phyloP scores from a whole-genome alignment of 64 coral and sea anemone species.

The Pocillopora verrucosa region DNA sequence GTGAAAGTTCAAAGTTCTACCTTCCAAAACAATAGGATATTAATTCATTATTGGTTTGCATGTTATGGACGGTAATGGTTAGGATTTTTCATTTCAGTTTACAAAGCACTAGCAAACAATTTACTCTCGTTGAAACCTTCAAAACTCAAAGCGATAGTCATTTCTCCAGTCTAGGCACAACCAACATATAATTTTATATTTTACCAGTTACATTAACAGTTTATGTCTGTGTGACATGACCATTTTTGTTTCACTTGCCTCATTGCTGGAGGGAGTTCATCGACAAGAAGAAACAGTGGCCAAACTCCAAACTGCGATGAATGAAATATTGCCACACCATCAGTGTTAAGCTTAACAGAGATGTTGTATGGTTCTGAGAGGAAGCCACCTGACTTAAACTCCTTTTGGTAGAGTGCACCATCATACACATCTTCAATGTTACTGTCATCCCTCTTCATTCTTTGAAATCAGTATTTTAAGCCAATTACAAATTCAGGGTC shows the following conservation, averaged over 20 bases:
- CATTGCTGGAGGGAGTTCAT: constrained; percentile 34
- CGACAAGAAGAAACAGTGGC: constrained; percentile 63
- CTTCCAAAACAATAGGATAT: too few species aligned
- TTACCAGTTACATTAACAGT: too few species aligned
- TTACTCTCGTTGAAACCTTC: too few species aligned
- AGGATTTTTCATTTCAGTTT: too few species aligned
- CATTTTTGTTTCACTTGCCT: not conserved
- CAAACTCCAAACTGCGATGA: constrained; percentile 71
- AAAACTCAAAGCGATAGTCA: too few species aligned
- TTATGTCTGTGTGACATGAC: too few species aligned
- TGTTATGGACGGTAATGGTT: too few species aligned
- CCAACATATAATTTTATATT: too few species aligned
- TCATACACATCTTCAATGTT: constrained; percentile 72
- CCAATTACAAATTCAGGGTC: not conserved
- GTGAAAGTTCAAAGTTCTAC: too few species aligned
- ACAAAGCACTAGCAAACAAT: too few species aligned
- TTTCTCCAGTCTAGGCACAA: too few species aligned
- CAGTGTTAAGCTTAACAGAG: constrained; percentile 44
- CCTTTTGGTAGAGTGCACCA: constrained; percentile 38
- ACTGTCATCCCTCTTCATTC: not conserved
- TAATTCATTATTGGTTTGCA: too few species aligned
- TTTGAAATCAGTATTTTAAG: constrained; percentile 33
- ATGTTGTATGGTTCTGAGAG: constrained; percentile 28
- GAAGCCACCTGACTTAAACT: constrained; percentile 17
- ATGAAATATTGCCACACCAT: constrained; percentile 64